Evolutionary conservation across 2,888 invertebrate species (phyloP).

Genomic region (Himalopsyche tibetana): DNA sequence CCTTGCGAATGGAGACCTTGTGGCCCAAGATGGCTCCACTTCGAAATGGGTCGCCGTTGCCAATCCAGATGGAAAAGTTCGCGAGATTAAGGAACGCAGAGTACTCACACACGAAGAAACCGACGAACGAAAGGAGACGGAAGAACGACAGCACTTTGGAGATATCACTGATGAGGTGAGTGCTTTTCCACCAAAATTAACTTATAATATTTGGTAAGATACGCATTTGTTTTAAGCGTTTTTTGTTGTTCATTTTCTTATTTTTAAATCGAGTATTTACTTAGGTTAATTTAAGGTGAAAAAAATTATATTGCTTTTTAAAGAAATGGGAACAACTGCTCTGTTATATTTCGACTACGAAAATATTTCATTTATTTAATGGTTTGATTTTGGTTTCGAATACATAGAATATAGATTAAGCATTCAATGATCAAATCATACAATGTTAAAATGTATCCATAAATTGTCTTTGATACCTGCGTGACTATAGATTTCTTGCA

Average conservation of each 20-base stretch:
- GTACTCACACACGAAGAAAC: conserved; percentile 89
- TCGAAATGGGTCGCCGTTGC: conserved; percentile 77
- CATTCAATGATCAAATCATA: not conserved
- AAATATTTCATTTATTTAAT: no score
- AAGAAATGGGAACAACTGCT: no score
- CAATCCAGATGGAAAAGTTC: conserved; percentile 85
- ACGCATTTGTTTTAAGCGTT: no score
- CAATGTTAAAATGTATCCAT: not conserved
- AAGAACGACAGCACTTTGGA: conserved; percentile 89
- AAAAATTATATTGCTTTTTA: no score
- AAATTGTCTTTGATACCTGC: not conserved
- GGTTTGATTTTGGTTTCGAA: not conserved
- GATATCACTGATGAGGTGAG: conserved; percentile 92
- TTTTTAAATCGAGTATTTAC: no score
- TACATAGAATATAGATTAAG: not conserved
- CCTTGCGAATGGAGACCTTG: conserved; percentile 68
- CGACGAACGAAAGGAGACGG: conserved; percentile 88
- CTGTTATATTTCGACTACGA: no score
- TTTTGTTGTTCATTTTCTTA: no score
- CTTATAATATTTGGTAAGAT: no score
- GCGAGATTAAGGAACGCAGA: conserved; percentile 87
- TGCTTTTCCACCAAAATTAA: conserved; percentile 61
- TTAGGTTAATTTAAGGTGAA: no score
- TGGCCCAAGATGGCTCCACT: conserved; percentile 69
- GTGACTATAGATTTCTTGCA: not conserved